Evolutionary conservation across 1,140 invertebrate species (phyloP).

Genomic region (Pseudomyrmex flavicornis): DNA sequence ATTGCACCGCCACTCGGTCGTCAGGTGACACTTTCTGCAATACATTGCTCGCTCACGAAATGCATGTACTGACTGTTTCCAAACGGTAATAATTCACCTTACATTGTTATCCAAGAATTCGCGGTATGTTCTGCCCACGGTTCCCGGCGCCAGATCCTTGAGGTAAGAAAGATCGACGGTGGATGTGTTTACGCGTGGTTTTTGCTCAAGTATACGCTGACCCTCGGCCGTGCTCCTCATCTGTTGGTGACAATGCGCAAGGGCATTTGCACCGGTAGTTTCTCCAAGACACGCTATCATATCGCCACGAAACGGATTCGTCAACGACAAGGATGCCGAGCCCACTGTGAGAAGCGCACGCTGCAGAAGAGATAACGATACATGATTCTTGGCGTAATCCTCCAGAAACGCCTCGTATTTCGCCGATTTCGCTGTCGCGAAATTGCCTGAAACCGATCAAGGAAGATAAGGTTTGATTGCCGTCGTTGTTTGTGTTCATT

Average conservation of each 20-base stretch:
- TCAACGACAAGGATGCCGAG: conserved; percentile 90
- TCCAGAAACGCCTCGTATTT: conserved; percentile 80
- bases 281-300: conserved; percentile 98
- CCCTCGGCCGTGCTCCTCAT: conserved; percentile 90
- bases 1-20: conserved; percentile 94
- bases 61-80: neutral
- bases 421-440: conserved; percentile 64
- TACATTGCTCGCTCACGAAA: conserved; percentile 1
- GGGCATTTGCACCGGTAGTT: conserved; percentile 91
- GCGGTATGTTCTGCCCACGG: conserved; percentile 93
- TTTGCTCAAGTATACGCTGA: conserved; percentile 89
- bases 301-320: conserved; percentile 92
- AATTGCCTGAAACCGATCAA: conserved; percentile 75
- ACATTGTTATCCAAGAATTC: conserved; percentile 93
- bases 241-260: conserved; percentile 88
- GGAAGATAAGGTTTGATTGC: conserved; percentile 59
- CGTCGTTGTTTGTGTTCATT: conserved; percentile 10
- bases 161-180: conserved; percentile 93
- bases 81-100: conserved; percentile 72
- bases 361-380: conserved; percentile 91
- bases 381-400: conserved; percentile 88
- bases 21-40: conserved; percentile 96
- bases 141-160: conserved; percentile 90
- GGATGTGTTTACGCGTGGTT: conserved; percentile 94
- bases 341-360: conserved; percentile 91